Percentiles rank a stretch among this genome's conserved stretches.
Conservation (phyloP, 2,797 vertebrate genomes). For the Pipistrellus nathusii region DNA sequence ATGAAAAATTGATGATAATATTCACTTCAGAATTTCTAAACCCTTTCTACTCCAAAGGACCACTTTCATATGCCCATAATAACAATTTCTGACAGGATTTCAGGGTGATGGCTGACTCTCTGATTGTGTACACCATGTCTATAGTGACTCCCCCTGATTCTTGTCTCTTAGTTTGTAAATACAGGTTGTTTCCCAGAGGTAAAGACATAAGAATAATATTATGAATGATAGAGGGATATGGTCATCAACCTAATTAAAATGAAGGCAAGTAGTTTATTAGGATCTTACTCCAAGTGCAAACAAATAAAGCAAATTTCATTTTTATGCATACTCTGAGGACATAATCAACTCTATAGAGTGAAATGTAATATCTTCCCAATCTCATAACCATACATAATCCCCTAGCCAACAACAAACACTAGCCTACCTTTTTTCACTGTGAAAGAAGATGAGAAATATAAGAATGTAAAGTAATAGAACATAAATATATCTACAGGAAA, state of each 20-base stretch:
- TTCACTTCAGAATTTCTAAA: constrained; percentile 15
- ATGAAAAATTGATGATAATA: constrained; percentile 27
- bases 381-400: constrained; percentile 56
- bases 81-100: not conserved
- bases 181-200: not conserved
- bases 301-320: constrained; percentile 74
- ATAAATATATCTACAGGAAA: constrained; percentile 51
- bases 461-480: not conserved
- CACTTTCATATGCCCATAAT: not conserved
- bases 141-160: not conserved
- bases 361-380: constrained; percentile 70
- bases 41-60: not conserved
- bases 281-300: constrained; percentile 56
- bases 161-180: constrained; percentile 8
- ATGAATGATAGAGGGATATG: not conserved
- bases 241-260: constrained; percentile 64
- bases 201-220: not conserved
- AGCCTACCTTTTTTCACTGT: constrained; percentile 40
- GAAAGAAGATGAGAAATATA: constrained; percentile 27
- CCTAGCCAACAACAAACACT: not conserved
- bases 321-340: constrained; percentile 61
- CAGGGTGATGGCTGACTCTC: not conserved
- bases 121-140: not conserved
- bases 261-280: constrained; percentile 54
- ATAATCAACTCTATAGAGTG: constrained; percentile 25